Base-by-base conservation (phyloP, 2,113 vertebrate species). In the Triplophysa dalaica region DNA sequence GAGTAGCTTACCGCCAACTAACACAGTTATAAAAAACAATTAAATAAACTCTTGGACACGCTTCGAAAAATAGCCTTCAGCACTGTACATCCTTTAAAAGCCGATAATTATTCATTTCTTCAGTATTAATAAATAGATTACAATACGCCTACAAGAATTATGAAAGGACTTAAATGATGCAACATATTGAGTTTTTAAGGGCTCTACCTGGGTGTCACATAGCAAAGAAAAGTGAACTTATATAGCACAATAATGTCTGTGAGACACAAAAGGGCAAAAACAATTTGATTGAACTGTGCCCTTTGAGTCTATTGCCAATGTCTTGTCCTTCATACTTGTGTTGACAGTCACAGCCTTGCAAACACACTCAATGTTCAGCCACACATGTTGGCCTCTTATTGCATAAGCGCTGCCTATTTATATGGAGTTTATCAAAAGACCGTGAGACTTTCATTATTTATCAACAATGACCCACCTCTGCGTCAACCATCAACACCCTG, bases 321-420 rank as follows among this genome's bases (percentile, higher is more conserved):
- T 67, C 52, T 45, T 75, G 26, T 54, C 19, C 19, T 54, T 75
- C 45, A 64, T 84, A 81, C 80, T 80, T 86, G 63, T 78, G 24
- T 77, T 80, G 63, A 62, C 79, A 61, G 45, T 64, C 24, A 17
- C 10, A 54, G 24, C 9, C 52, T 77, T 67, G 21, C 45, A 64
- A 14, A 66, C 48, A 65, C 19, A 72, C 61, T 29, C 52, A 26
- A 78, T 62, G 33, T 38, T 29, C 21, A 81, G 38, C 12, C 7
- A 38, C 5, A 24, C 65, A 50, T 48, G 8, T 8, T 76, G 21
- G 19, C 43, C n/a, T 21, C 16, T 80, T 41, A 38, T 77, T 81
- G 50, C 52, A 19, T 78, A 63, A 63, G 66, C 33, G 3, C 13
- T 72, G 21, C 29, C 21, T 66, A 56, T 21, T 65, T 16, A 78